Evolutionary conservation across 2,888 invertebrate genomes (phyloP), one percentile per base, ranked within the genome.

Genomic region (Zygogramma bicolorata): DNA sequence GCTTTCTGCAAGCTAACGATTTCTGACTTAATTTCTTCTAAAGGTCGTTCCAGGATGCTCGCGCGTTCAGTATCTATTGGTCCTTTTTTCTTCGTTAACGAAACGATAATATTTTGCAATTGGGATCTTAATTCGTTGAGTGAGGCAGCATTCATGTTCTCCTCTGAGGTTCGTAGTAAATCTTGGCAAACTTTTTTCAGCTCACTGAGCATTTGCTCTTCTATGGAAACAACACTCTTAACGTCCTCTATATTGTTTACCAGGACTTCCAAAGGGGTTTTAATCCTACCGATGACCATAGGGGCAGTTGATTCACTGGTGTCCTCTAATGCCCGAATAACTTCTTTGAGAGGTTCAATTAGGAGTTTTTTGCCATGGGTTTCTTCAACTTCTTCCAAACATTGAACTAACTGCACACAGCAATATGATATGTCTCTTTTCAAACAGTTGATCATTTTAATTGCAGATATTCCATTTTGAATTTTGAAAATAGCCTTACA

Each of bases 401-500:
- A 20, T 69, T 71, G 40, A 46, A 34, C 25, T 38, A 71, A 10
- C 15, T 3, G 18, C 65, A 65, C 68, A 49, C 75, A 75, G 40
- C 75, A 66, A 0, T 69, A 63, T 8, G 57, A 20, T 18, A 84
- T 75, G 58, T 74, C 70, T 15, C 76, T 71, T 57, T 75, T 38
- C 38, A 71, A 69, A n/a, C 71, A 77, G 5, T 75, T 73, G 5
- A 84, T 18, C 40, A 71, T 62, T 27, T 71, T 73, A 69, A 81
- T 80, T 42, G 72, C 77, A n/a, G 76, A 76, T 25, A 83, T 67
- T 62, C 80, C 78, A 68, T 79, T 81, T 74, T 86, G 83, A 15
- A 86, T 83, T 57, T 77, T 82, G 22, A 86, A 84, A 15, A 87
- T 83, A 3, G 81, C 80, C 74, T 85, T 86, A 8, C 82, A 83